Evolutionary conservation across 2,113 vertebrate genomes (phyloP).

Genomic region (Chaetorhynchus papuensis): DNA sequence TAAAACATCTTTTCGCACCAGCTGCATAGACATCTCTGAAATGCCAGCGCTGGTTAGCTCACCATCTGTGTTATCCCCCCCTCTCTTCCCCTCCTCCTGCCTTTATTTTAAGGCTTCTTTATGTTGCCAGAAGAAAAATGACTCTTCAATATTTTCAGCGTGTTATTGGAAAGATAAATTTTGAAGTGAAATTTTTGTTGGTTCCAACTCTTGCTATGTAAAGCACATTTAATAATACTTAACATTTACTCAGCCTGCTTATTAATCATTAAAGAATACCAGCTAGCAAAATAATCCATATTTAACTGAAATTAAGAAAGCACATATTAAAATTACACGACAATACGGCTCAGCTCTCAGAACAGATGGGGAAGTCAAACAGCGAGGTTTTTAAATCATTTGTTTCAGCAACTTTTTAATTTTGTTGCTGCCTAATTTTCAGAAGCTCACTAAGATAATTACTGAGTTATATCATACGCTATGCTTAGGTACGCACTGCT

Average conservation of each 20-base stretch:
- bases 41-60: constrained; percentile 1
- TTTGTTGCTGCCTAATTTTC: constrained; percentile 43
- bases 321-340: neutral
- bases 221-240: constrained; percentile 44
- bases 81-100: neutral
- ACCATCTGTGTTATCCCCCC: constrained; percentile 41
- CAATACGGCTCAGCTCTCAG: neutral
- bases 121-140: constrained; percentile 42
- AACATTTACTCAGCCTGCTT: constrained; percentile 37
- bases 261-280: constrained; percentile 39
- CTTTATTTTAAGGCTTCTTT: constrained; percentile 56
- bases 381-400: neutral
- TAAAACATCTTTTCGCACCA: constrained; percentile 16
- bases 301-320: constrained; percentile 35
- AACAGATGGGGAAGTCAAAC: constrained; percentile 44
- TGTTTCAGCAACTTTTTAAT: constrained; percentile 28
- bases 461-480: neutral
- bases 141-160: neutral
- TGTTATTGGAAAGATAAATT: constrained; percentile 26
- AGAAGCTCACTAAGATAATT: constrained; percentile 9
- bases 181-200: neutral
- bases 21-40: constrained; percentile 36
- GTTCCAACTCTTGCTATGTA: constrained; percentile 33
- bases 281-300: constrained; percentile 27
- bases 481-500: constrained; percentile 37